Percentiles rank a stretch among this genome's conserved stretches.
These are phyloP conservation scores for Caenorhabditis uteleia DNA, from an alignment of 2,888 invertebrate genomes.

Conservation along the genomic window DNA sequence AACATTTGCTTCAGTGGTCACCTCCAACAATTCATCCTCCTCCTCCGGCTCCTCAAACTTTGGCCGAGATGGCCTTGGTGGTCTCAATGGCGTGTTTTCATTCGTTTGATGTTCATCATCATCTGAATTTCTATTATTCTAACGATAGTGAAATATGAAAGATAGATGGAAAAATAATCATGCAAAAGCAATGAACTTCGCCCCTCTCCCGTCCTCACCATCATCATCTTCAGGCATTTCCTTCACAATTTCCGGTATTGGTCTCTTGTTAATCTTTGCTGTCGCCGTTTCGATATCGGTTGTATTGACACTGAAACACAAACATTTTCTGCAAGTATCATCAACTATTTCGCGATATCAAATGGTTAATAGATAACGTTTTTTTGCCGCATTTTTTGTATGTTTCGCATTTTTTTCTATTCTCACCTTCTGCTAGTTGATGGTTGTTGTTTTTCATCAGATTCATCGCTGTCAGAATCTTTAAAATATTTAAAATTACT, in stretches of 20 bases:
- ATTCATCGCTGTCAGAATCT: conserved; percentile 42
- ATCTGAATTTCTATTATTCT: conserved; percentile 6
- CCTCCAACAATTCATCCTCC: conserved; percentile 16
- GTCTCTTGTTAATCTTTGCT: background rate
- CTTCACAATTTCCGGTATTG: conserved; percentile 13
- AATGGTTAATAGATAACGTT: too few species aligned
- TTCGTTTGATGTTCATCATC: conserved; percentile 17
- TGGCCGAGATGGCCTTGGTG: conserved; percentile 26
- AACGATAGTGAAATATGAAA: conserved; percentile 1
- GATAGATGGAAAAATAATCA: conserved; percentile 1
- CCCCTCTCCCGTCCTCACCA: too few species aligned
- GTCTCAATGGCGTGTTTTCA: conserved; percentile 33
- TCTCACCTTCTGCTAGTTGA: conserved; percentile 15
- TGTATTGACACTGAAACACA: background rate
- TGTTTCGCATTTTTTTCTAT: background rate
- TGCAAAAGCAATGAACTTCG: background rate
- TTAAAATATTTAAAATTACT: background rate
- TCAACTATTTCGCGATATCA: background rate
- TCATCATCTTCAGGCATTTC: conserved; percentile 15
- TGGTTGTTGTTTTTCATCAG: conserved; percentile 28
- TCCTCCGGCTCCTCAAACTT: conserved; percentile 24
- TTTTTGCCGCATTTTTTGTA: too few species aligned
- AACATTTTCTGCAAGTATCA: background rate
- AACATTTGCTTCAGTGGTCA: conserved; percentile 2
- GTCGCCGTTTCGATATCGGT: conserved; percentile 4